phyloP scores from a whole-genome alignment of 2,113 vertebrate genomes.

The Elanus axillaris region DNA sequence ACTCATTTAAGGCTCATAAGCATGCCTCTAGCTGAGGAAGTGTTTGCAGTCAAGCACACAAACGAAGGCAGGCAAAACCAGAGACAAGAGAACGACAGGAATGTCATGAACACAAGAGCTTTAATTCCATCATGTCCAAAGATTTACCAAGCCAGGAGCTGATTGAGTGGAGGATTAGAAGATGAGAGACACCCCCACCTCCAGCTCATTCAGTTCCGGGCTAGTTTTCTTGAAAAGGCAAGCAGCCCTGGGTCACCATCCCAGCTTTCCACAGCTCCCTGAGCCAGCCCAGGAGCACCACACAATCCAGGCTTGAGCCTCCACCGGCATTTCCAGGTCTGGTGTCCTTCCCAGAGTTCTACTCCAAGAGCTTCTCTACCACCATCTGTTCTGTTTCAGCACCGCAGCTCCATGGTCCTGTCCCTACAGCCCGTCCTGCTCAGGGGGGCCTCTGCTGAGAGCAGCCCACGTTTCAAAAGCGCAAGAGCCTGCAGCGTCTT shows the following conservation, averaged over 20 bases:
- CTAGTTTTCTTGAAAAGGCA: neutral
- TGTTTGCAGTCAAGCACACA: neutral
- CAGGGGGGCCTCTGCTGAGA: neutral
- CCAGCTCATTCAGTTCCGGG: neutral
- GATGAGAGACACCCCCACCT: neutral
- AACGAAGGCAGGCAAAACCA: neutral
- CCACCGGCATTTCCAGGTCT: neutral
- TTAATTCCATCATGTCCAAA: neutral
- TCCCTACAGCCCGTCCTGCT: neutral
- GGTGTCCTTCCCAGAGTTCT: neutral
- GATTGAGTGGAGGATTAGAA: neutral
- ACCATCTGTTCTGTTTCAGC: neutral
- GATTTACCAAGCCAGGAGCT: neutral
- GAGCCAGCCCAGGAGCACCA: neutral
- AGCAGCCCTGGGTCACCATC: neutral
- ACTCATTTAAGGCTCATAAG: neutral
- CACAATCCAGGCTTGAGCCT: neutral
- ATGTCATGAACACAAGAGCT: neutral
- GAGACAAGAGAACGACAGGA: neutral
- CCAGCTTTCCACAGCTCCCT: neutral
- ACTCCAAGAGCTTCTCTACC: neutral
- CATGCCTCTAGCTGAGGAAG: neutral
- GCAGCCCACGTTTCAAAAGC: neutral
- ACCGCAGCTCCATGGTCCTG: neutral
- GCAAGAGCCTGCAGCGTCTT: neutral